These are phyloP conservation scores for Petrosia ficiformis DNA, from an alignment of 37 sponge, comb jelly and placozoan genomes.

Conservation along the genomic window DNA sequence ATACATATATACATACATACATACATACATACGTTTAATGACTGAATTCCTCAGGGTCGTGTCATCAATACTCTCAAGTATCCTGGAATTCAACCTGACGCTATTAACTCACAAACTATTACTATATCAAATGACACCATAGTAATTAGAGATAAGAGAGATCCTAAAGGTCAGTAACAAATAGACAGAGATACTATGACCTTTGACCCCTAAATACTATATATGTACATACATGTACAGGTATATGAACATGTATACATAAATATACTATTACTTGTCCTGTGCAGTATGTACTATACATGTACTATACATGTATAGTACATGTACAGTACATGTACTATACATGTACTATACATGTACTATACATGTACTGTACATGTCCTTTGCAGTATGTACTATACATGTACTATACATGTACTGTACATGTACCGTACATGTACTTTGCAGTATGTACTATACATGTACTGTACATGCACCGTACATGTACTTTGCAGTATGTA, in stretches of 20 bases:
- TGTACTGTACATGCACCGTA: too few species aligned
- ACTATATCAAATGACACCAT: conserved; percentile 78
- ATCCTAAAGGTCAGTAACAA: conserved; percentile 73
- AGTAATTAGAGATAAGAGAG: conserved; percentile 67
- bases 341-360: too few species aligned
- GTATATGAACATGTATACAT: not conserved
- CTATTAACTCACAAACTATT: conserved; percentile 61
- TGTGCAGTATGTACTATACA: too few species aligned
- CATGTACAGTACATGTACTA: too few species aligned
- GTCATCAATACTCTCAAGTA: conserved; percentile 64
- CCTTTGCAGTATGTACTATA: too few species aligned
- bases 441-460: too few species aligned
- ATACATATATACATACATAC: not conserved
- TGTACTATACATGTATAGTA: too few species aligned
- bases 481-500: too few species aligned
- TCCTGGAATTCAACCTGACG: conserved; percentile 36
- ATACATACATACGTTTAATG: not conserved
- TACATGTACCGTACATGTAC: too few species aligned
- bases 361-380: too few species aligned
- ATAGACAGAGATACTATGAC: not conserved
- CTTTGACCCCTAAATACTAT: too few species aligned
- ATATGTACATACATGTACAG: not conserved
- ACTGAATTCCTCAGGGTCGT: conserved; percentile 61
- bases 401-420: too few species aligned
- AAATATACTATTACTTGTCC: not conserved